phyloP scores from a whole-genome alignment of 2,888 invertebrate genomes.

The Lithodes maja region DNA sequence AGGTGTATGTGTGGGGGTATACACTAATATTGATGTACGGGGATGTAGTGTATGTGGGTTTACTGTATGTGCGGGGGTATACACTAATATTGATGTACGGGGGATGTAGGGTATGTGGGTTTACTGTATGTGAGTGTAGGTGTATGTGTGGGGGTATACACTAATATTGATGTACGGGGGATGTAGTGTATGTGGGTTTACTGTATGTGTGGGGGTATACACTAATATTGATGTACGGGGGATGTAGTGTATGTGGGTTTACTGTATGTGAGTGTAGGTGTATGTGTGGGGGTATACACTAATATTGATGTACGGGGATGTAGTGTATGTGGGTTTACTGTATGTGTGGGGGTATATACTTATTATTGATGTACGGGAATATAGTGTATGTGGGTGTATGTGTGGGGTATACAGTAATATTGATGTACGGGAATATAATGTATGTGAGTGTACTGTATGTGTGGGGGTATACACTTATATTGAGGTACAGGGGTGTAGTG shows the following conservation, averaged over 20 bases:
- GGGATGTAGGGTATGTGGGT: too few species aligned
- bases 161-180: too few species aligned
- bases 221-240: too few species aligned
- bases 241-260: too few species aligned
- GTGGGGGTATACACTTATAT: slow-evolving; percentile 1
- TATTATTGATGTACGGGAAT: not conserved
- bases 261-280: too few species aligned
- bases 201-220: too few species aligned
- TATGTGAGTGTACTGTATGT: not conserved
- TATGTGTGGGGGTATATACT: not conserved
- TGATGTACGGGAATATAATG: not conserved
- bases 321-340: not conserved
- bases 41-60: not conserved
- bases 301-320: not conserved
- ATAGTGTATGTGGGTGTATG: not conserved
- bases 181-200: too few species aligned
- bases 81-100: not conserved
- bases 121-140: too few species aligned
- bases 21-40: not conserved
- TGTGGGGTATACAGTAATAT: not conserved
- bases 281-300: not conserved
- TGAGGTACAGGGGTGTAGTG: not conserved
- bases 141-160: too few species aligned
- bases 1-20: not conserved
- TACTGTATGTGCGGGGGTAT: not conserved